A percentile compares a stretch with the other conserved stretches of the same genome.
phyloP scores from a whole-genome alignment of 2,888 invertebrate species.

The Acholoe squamosa region DNA sequence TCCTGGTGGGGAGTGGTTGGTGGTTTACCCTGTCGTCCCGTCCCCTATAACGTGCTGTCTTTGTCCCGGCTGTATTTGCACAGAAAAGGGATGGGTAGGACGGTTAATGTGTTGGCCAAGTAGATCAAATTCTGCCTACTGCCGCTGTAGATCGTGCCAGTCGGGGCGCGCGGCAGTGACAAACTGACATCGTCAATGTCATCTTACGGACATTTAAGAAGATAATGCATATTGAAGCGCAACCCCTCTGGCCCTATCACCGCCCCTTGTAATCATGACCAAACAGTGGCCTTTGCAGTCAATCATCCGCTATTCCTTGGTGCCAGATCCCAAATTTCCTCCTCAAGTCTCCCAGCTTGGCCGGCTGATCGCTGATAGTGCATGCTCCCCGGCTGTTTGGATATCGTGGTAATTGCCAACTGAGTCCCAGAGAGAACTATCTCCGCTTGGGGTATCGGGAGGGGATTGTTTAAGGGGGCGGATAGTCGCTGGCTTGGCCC shows the following conservation, averaged over 20 bases:
- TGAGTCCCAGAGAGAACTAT: slow-evolving; percentile 36
- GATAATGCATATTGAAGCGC: slow-evolving; percentile 56
- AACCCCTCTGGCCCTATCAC: not conserved
- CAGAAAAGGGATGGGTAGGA: slow-evolving; percentile 42
- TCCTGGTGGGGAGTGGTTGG: not conserved
- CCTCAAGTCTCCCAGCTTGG: slow-evolving; percentile 41
- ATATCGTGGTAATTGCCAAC: slow-evolving; percentile 10
- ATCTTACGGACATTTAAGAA: slow-evolving; percentile 61
- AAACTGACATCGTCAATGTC: slow-evolving; percentile 28
- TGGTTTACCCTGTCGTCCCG: slow-evolving; percentile 21
- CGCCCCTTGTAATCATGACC: slow-evolving; percentile 34
- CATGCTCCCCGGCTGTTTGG: slow-evolving; percentile 43
- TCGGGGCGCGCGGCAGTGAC: slow-evolving; percentile 7
- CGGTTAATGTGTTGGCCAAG: slow-evolving; percentile 51
- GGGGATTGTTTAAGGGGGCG: no score
- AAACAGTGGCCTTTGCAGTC: slow-evolving; percentile 54
- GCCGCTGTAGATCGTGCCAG: slow-evolving; percentile 22
- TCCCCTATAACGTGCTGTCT: slow-evolving; percentile 36
- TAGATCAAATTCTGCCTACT: slow-evolving; percentile 30
- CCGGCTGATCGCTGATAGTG: not conserved
- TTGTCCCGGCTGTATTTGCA: slow-evolving; percentile 48
- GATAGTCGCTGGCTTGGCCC: not conserved
- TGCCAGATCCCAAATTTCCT: slow-evolving; percentile 49
- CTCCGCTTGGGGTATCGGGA: not conserved
- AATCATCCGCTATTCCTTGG: slow-evolving; percentile 55